phyloP scores from a whole-genome alignment of 2,113 vertebrate genomes.

The Eulacestoma nigropectus region DNA sequence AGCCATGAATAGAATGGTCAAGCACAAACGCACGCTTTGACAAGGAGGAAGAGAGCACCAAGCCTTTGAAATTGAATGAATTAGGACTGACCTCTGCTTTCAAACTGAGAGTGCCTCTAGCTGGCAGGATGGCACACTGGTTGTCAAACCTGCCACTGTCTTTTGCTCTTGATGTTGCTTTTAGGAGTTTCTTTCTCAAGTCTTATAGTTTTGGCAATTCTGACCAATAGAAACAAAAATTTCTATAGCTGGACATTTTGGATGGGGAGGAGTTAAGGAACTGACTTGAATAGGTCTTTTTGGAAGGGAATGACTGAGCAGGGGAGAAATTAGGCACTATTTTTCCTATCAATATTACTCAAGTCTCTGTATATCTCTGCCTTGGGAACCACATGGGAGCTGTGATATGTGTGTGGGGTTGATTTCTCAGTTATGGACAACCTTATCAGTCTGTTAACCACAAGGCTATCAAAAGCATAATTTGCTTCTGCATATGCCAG shows the following conservation, averaged over 20 bases:
- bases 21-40: background rate
- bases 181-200: background rate
- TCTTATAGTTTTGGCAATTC: background rate
- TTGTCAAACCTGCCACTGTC: background rate
- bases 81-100: background rate
- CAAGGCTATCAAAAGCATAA: background rate
- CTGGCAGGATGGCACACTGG: accelerated
- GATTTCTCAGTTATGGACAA: background rate
- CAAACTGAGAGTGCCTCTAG: background rate
- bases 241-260: background rate
- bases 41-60: background rate
- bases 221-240: background rate
- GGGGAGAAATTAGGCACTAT: background rate
- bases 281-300: background rate
- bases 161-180: background rate
- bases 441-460: background rate
- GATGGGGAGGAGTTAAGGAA: background rate
- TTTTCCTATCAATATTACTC: accelerated
- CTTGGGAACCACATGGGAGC: background rate
- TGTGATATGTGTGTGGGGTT: background rate
- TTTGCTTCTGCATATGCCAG: background rate
- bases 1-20: background rate
- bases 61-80: background rate
- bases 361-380: background rate
- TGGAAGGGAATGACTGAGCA: background rate